Evolutionary conservation across 2,797 vertebrate species (phyloP).

Genomic region (Urophycis tenuis): DNA sequence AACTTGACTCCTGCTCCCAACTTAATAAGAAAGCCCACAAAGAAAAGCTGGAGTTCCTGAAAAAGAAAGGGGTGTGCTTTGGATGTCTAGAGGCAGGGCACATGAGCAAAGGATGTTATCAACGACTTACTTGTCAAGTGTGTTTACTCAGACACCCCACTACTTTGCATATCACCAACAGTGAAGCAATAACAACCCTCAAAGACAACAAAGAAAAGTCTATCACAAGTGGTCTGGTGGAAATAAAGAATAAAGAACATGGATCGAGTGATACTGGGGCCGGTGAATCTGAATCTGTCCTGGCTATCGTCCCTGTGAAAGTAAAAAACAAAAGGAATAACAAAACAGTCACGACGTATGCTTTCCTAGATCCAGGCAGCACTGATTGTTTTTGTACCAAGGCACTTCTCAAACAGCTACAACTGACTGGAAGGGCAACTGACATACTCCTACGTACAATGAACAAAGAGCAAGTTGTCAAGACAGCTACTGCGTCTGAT

Average conservation of each 20-base stretch:
- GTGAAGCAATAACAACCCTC: too few relatives aligned
- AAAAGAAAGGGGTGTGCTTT: too few relatives aligned
- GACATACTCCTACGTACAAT: background rate
- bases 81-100: too few relatives aligned
- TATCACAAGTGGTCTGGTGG: background rate
- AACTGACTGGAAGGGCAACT: background rate
- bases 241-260: too few relatives aligned
- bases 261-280: background rate
- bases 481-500: background rate
- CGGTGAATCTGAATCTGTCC: too few relatives aligned
- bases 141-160: background rate
- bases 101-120: too few relatives aligned
- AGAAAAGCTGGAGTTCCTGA: too few relatives aligned
- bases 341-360: background rate
- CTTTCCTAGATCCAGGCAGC: constrained; percentile 1
- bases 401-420: background rate
- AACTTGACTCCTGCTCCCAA: too few relatives aligned
- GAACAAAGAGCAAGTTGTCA: background rate
- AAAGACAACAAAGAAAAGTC: background rate
- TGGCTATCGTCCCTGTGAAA: too few relatives aligned
- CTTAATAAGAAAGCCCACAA: too few relatives aligned
- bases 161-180: background rate
- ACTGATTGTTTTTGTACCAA: background rate
- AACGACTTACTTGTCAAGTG: background rate
- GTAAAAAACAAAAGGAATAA: background rate